Evolutionary conservation across 1,140 invertebrate species (phyloP), one percentile per base, ranked within the genome.

Genomic region (Cephus cinctus): DNA sequence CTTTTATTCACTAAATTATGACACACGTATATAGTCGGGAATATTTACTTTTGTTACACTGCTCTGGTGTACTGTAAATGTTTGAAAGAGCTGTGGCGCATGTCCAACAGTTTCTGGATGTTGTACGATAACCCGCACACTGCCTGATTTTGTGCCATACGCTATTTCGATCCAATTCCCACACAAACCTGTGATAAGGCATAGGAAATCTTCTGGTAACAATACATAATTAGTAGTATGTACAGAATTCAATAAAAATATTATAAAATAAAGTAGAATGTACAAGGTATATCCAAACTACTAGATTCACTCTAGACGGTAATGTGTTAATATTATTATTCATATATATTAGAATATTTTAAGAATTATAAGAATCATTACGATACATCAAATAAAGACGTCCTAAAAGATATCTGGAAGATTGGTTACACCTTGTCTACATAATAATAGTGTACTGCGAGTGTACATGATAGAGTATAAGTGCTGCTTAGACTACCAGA

Each of bases 111-210:
- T 98, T 77, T 98, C 96, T 2, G 96, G 96, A 81, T 99, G 96
- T 63, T 98, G 96, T 0, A 98, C 96, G 48, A 98, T 98, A 0
- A 99, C 94, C 41, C 95, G 79, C 1, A 98, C 95, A 12, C 90
- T 93, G 11, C 96, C 96, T 12, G 90, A 93, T 65, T 88, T 88
- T 5, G 96, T 98, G 5, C 96, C 96, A 76, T 99, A 99, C 1
- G 96, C 96, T 61, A 99, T 98, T 80, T 99, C 96, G 64, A 98
- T 96, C 95, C 95, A 98, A 76, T 98, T 98, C 19, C 95, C 95
- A 78, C 92, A 95, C 23, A 97, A 78, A 82, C 91, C 93, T 94
- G 65, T 22, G 70, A 76, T 49, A 57, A 63, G 54, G 35, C 30
- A 52, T 40, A 50, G 31, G 43, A 56, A 52, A 50, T 56, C 48